These are phyloP conservation scores for Antechinus flavipes DNA, from an alignment of 2,113 vertebrate genomes.

Conservation along the genomic window DNA sequence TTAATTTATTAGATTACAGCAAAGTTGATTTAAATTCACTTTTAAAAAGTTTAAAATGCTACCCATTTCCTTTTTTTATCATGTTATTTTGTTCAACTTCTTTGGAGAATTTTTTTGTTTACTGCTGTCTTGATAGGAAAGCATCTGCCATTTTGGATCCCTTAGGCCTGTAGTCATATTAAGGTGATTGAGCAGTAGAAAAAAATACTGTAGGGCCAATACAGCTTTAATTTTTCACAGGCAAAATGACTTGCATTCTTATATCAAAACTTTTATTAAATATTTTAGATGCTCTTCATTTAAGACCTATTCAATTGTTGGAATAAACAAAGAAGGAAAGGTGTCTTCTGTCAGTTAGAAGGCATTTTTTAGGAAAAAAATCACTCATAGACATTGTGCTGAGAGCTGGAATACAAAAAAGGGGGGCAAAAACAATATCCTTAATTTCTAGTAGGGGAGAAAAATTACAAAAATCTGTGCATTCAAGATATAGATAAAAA, in stretches of 20 bases:
- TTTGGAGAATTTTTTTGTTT: not conserved
- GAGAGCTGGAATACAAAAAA: not conserved
- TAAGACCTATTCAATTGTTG: not conserved
- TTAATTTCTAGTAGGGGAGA: not conserved
- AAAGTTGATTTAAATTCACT: not conserved
- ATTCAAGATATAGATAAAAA: not conserved
- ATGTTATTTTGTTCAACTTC: not conserved
- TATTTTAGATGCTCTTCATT: not conserved
- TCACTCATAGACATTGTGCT: not conserved
- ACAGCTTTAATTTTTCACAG: conserved; percentile 11
- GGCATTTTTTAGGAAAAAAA: not conserved
- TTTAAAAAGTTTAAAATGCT: not conserved
- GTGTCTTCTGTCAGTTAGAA: not conserved
- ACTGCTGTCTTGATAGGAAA: not conserved
- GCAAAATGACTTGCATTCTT: not conserved
- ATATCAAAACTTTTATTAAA: conserved; percentile 8
- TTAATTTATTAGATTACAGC: conserved; percentile 16
- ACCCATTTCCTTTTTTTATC: not conserved
- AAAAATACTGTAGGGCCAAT: conserved; percentile 10
- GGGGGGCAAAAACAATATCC: not conserved
- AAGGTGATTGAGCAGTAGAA: conserved; percentile 21
- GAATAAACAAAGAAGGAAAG: not conserved
- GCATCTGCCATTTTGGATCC: conserved; percentile 21
- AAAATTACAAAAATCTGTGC: not conserved
- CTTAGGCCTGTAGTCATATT: not conserved